A percentile compares a stretch with the other conserved stretches of the same genome.
Conservation (phyloP, 1,140 invertebrate species). For the Pollicipes pollicipes region DNA sequence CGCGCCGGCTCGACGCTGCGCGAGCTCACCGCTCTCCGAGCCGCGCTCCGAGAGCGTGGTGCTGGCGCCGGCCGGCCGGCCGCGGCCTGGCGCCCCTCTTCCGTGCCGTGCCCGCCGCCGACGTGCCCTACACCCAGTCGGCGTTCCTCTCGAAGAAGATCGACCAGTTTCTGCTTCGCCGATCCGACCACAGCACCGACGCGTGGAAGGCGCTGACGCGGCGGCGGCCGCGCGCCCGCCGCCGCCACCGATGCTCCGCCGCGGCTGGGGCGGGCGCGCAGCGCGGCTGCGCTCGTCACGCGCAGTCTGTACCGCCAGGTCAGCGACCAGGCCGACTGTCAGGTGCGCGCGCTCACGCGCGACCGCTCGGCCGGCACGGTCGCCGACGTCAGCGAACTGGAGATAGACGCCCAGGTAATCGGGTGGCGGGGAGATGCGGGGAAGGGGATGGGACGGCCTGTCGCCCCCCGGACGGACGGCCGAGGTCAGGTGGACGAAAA, state of each 20-base stretch:
- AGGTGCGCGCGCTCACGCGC: neutral
- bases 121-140: conserved; percentile 37
- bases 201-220: conserved; percentile 45
- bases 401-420: too few relatives aligned
- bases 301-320: neutral
- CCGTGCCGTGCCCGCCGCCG: too few relatives aligned
- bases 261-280: neutral
- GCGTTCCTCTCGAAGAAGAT: conserved; percentile 53
- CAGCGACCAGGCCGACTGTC: neutral
- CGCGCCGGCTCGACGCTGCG: neutral
- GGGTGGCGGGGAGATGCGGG: too few relatives aligned
- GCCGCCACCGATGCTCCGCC: conserved; percentile 3
- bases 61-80: neutral
- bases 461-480: too few relatives aligned
- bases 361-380: neutral
- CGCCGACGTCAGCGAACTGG: neutral
- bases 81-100: neutral
- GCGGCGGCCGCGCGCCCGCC: conserved; percentile 8
- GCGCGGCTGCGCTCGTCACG: neutral
- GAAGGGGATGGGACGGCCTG: too few relatives aligned
- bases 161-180: conserved; percentile 51
- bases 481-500: too few relatives aligned
- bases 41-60: neutral
- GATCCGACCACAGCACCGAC: conserved; percentile 69
- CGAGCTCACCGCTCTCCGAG: neutral